These are phyloP conservation scores for Mellivora capensis DNA, from an alignment of 2,113 vertebrate genomes.

Conservation along the genomic window DNA sequence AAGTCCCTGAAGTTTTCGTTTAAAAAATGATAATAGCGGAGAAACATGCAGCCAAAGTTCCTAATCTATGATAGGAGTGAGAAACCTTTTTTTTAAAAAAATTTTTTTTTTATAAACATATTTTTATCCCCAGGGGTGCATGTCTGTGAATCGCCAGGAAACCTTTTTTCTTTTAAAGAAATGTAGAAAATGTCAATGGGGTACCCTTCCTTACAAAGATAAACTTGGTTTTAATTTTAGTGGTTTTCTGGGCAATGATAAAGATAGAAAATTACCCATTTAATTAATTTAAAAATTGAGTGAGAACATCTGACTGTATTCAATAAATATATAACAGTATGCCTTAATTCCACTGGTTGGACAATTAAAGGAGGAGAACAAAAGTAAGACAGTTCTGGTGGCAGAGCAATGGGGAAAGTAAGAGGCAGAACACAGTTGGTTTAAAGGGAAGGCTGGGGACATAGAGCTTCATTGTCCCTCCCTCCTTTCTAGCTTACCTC, in stretches of 20 bases:
- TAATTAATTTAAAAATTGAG: constrained; percentile 11
- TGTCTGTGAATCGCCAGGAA: no score
- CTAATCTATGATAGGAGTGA: background rate
- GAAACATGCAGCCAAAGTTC: background rate
- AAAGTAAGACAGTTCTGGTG: background rate
- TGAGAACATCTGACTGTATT: background rate
- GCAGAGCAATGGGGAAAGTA: background rate
- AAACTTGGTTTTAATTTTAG: constrained; percentile 11
- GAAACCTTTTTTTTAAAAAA: background rate
- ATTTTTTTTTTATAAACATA: background rate
- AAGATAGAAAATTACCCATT: background rate
- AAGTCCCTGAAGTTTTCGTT: background rate
- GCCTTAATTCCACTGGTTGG: background rate
- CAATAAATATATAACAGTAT: background rate
- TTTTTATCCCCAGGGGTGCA: no score
- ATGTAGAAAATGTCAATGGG: background rate
- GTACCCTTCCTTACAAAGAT: background rate
- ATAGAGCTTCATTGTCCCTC: background rate
- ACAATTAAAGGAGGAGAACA: background rate
- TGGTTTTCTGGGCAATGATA: background rate
- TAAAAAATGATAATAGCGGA: background rate
- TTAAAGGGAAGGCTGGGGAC: background rate
- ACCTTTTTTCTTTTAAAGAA: background rate
- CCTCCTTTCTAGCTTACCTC: background rate
- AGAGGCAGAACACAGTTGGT: background rate